Percentiles rank a stretch among this genome's conserved stretches.
Conservation (phyloP, 2,797 vertebrate genomes). For the Sebastes kiyomatsui region DNA sequence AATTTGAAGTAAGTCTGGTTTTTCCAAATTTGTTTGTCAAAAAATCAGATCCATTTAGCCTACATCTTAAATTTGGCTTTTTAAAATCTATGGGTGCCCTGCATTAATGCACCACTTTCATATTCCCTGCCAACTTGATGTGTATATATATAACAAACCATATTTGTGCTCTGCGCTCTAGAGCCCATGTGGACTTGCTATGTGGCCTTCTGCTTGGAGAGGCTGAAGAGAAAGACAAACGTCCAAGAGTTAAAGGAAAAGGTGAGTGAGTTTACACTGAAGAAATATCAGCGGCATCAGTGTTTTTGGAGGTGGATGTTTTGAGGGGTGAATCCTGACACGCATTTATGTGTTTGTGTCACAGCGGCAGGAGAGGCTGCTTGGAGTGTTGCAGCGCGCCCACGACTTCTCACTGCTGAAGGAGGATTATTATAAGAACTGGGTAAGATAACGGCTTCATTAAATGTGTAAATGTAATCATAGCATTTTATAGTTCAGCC, state of each 20-base stretch:
- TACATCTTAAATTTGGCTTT: background rate
- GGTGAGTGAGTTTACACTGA: conserved; percentile 69
- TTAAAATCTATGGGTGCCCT: background rate
- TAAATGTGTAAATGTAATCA: background rate
- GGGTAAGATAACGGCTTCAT: conserved; percentile 81
- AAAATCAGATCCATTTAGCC: background rate
- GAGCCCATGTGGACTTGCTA: conserved; percentile 94
- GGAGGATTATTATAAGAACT: conserved; percentile 88
- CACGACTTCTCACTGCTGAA: conserved; percentile 84
- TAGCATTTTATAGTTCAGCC: background rate
- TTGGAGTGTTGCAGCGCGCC: conserved; percentile 84
- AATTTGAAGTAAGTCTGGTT: background rate
- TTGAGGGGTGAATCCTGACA: conserved; percentile 1
- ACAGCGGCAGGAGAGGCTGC: conserved; percentile 88
- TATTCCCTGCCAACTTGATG: background rate
- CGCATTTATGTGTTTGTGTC: conserved; percentile 20
- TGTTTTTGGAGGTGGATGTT: background rate
- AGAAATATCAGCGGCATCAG: background rate
- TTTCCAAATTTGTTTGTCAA: background rate
- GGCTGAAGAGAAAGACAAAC: conserved; percentile 91
- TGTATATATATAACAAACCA: background rate
- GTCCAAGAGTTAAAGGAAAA: conserved; percentile 87
- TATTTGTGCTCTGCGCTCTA: conserved; percentile 66
- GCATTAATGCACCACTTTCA: background rate
- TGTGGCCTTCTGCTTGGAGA: conserved; percentile 88